Base-by-base conservation (phyloP, 2,888 invertebrate genomes). In the Calameuta pallipes region DNA sequence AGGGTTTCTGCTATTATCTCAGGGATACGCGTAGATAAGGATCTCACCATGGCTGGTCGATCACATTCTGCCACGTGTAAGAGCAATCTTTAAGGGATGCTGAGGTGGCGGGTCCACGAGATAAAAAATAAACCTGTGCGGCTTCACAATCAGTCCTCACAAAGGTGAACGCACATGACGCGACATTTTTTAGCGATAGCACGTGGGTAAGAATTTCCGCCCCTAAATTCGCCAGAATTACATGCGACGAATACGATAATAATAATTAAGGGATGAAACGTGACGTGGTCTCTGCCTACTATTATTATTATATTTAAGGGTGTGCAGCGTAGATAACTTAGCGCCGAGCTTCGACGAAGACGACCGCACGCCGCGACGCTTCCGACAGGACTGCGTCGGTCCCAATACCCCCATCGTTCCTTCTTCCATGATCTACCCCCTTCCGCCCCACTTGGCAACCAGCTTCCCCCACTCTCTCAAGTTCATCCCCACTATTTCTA, bases 331-430 rank as follows among this genome's bases (percentile, higher is more conserved):
- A 91, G 92, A 90, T 9, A 56, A 56, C 23, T 56, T 1, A 56
- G 41, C 2, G 83, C 87, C 87, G 86, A 89, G 90, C 85, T 84
- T 85, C 85, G 84, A 83, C 85, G 86, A 89, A 87, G 41, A 23
- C 90, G 89, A 89, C 91, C 89, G 89, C 87, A 88, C 89, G 87
- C 88, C 88, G 86, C 87, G 89, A 88, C 91, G 91, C 89, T 90
- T 89, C 90, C 89, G 89, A 89, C 89, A 90, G 90, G 89, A 92
- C 91, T 92, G 91, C 89, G 87, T 88, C 88, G 86, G 85, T 80
- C 83, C 81, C 81, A 79, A 80, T 80, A 79, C 82, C 78, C 81
- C 83, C 84, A 82, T 80, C 81, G 80, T 79, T 80, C 79, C 76
- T 79, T 82, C 76, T 79, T 82, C 80, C 83, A 79, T 34, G 76